Evolutionary conservation across 2,113 vertebrate species (phyloP).

Genomic region (Anarhynchus alexandrinus): DNA sequence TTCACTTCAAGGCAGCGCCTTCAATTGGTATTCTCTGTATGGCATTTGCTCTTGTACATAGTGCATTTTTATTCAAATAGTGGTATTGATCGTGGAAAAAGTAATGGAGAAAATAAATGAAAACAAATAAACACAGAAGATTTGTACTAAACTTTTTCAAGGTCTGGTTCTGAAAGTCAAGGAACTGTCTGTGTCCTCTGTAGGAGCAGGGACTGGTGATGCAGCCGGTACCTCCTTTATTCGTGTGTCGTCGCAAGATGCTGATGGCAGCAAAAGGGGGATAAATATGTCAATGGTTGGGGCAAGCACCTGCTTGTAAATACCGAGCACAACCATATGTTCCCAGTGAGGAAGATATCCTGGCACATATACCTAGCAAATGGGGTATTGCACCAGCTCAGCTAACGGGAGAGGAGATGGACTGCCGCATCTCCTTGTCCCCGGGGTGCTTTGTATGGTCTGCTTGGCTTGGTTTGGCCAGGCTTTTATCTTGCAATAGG

Average conservation of each 20-base stretch:
- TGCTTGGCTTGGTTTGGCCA: not conserved
- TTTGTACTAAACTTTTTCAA: not conserved
- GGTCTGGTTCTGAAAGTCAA: conserved; percentile 10
- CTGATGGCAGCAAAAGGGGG: not conserved
- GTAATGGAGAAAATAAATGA: conserved; percentile 37
- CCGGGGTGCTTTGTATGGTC: not conserved
- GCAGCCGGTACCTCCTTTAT: not conserved
- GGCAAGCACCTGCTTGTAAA: not conserved
- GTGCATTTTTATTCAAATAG: conserved; percentile 59
- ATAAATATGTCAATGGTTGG: not conserved
- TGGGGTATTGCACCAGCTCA: not conserved
- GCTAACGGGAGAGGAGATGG: not conserved
- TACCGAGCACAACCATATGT: rapidly evolving
- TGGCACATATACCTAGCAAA: too few species aligned
- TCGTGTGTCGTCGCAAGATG: rapidly evolving
- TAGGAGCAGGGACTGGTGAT: not conserved
- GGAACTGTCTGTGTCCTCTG: rapidly evolving
- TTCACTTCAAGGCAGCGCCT: not conserved
- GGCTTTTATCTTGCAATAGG: not conserved
- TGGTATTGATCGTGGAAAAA: not conserved
- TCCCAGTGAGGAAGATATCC: too few species aligned
- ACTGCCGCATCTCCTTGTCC: not conserved
- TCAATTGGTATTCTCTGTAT: not conserved
- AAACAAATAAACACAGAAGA: conserved; percentile 36
- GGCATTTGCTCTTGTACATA: not conserved